phyloP scores from a whole-genome alignment of 2,888 invertebrate species.

The Leucophenga maculata region DNA sequence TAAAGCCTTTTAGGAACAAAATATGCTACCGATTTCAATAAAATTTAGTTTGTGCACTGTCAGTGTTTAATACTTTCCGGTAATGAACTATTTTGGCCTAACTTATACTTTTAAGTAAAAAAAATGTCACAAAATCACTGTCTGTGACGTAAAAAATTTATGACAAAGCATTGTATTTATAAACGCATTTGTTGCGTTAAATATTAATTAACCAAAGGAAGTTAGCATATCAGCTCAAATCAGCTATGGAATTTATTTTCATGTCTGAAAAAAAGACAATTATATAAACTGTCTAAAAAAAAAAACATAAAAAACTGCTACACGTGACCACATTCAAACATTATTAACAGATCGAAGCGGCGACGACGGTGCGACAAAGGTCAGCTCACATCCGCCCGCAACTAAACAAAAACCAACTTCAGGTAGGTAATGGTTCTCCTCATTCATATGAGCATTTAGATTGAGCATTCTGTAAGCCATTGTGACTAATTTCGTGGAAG shows the following conservation, averaged over 20 bases:
- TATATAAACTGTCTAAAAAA: neutral
- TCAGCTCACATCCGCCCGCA: constrained; percentile 17
- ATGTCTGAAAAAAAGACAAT: neutral
- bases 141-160: no score
- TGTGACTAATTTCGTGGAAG: constrained; percentile 20
- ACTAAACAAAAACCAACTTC: neutral
- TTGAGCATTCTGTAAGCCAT: neutral
- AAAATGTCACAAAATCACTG: no score
- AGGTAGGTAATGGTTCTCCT: constrained; percentile 3
- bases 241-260: no score
- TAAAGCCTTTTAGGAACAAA: no score
- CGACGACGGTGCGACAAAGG: neutral
- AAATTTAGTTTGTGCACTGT: no score
- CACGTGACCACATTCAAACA: neutral
- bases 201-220: constrained; percentile 10
- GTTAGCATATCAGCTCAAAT: neutral
- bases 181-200: constrained; percentile 5
- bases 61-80: no score
- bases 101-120: no score
- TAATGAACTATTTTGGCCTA: no score
- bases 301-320: constrained; percentile 8
- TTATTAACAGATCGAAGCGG: neutral
- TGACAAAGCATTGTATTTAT: no score
- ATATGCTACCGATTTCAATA: no score
- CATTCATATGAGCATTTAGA: neutral